A percentile compares a stretch with the other conserved stretches of the same genome.
Conservation (phyloP, 2,888 invertebrate species). For the Melanotus villosus region DNA sequence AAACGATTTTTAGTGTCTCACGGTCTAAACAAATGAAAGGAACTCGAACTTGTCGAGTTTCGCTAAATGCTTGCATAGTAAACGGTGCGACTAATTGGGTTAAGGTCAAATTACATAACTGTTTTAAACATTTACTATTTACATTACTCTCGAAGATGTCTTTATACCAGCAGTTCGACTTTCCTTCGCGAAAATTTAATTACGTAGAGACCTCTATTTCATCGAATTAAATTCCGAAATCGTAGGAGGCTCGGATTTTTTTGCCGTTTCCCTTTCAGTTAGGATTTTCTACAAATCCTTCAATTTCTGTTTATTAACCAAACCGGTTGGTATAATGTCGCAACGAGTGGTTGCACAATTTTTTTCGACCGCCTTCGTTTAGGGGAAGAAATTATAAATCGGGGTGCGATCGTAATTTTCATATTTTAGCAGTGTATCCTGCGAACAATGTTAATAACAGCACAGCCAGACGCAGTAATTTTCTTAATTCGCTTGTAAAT, state of each 20-base stretch:
- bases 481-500: slow-evolving; percentile 62
- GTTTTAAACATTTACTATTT: slow-evolving; percentile 7
- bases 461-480: slow-evolving; percentile 58
- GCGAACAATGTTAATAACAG: slow-evolving; percentile 58
- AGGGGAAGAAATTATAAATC: slow-evolving; percentile 26
- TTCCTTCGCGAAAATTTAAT: neutral
- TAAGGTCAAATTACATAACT: slow-evolving; percentile 21
- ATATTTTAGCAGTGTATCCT: slow-evolving; percentile 52
- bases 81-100: slow-evolving; percentile 15
- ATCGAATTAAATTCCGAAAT: neutral
- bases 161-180: neutral
- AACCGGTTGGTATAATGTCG: no score
- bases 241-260: neutral
- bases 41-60: neutral
- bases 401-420: slow-evolving; percentile 32
- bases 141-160: neutral
- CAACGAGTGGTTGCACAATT: neutral
- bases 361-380: neutral
- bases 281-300: neutral
- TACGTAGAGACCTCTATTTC: neutral
- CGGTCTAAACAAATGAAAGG: slow-evolving; percentile 17
- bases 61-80: slow-evolving; percentile 15
- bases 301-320: no score
- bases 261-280: neutral
- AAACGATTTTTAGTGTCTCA: slow-evolving; percentile 12